Percentiles rank a stretch among this genome's conserved stretches.
phyloP scores from a whole-genome alignment of 1,140 invertebrate species.

The Aphis craccivora region DNA sequence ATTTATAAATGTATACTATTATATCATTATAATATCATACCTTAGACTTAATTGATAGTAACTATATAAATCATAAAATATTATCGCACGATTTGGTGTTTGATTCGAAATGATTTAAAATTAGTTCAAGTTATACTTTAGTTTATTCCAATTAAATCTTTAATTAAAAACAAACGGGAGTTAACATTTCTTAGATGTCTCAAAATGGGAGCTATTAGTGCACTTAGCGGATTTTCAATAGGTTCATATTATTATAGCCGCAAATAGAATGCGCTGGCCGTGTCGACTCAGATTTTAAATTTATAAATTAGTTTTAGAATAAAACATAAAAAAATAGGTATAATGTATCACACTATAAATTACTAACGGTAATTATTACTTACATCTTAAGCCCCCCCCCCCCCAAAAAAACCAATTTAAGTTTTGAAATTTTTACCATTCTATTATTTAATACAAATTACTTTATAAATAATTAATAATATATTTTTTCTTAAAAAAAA shows the following conservation, averaged over 20 bases:
- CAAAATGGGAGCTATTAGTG: background rate
- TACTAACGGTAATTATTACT: background rate
- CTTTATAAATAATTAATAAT: background rate
- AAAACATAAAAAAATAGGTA: background rate
- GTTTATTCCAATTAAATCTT: background rate
- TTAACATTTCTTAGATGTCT: background rate
- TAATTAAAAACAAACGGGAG: background rate
- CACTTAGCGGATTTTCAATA: background rate
- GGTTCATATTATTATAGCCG: background rate
- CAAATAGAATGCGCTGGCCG: background rate
- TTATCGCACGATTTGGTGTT: background rate
- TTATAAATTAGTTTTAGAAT: background rate
- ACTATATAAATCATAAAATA: background rate
- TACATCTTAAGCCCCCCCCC: background rate
- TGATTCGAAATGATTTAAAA: background rate
- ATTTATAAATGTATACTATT: background rate
- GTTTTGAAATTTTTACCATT: background rate
- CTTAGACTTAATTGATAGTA: background rate
- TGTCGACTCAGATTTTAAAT: background rate
- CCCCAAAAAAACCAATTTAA: background rate
- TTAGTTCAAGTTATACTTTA: background rate
- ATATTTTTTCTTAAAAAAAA: background rate
- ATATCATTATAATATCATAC: background rate
- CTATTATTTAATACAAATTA: background rate
- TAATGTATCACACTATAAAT: background rate